Conservation (phyloP, 2,113 vertebrate species). For the Carassius gibelio region DNA sequence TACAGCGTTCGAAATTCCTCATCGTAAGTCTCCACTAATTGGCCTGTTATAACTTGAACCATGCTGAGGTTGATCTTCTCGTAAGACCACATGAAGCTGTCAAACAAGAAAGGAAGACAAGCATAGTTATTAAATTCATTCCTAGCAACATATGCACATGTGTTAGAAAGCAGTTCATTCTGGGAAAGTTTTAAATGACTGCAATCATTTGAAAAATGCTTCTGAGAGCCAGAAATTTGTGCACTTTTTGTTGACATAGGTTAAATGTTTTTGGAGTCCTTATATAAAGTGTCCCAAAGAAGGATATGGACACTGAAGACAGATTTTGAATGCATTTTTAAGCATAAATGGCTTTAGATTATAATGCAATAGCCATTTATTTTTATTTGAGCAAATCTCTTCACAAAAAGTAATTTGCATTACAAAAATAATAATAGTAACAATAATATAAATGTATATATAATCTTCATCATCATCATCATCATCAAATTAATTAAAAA, state of each 20-base stretch:
- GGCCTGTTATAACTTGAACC: slow-evolving; percentile 93
- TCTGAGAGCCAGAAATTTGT: not conserved
- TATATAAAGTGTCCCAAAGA: not conserved
- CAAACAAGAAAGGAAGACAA: slow-evolving; percentile 49
- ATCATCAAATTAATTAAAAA: too few species aligned
- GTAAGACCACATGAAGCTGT: slow-evolving; percentile 94
- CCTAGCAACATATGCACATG: not conserved
- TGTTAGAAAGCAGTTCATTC: slow-evolving; percentile 1
- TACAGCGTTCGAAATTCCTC: slow-evolving; percentile 95
- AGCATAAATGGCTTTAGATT: too few species aligned
- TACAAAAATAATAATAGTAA: too few species aligned
- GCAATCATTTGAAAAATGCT: not conserved
- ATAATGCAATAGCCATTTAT: too few species aligned
- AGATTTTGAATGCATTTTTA: too few species aligned
- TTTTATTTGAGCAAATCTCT: too few species aligned
- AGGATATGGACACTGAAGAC: not conserved
- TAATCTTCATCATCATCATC: too few species aligned
- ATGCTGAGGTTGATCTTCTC: slow-evolving; percentile 96
- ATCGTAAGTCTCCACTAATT: slow-evolving; percentile 90
- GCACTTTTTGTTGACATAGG: not conserved
- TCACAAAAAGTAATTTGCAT: too few species aligned
- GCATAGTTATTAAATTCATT: not conserved
- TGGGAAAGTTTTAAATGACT: not conserved
- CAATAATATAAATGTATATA: too few species aligned
- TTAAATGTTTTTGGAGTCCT: not conserved